Conservation (phyloP, 2,113 vertebrate genomes). For the Vidua chalybeata region DNA sequence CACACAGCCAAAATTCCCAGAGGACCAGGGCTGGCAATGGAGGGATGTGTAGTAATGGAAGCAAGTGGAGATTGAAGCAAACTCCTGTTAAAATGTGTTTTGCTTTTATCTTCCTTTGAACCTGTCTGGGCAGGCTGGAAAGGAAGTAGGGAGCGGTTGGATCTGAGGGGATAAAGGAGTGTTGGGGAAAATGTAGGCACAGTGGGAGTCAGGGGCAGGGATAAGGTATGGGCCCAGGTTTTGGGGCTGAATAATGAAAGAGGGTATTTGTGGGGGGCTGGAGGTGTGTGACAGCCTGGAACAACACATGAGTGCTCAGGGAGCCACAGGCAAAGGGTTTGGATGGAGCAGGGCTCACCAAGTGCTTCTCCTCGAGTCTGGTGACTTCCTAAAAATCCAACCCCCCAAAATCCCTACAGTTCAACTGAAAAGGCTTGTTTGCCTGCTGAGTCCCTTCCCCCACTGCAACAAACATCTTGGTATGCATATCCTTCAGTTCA, state of each 20-base stretch:
- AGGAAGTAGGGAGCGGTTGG: not conserved
- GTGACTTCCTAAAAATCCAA: not conserved
- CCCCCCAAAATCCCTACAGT: not conserved
- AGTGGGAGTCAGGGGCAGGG: not conserved
- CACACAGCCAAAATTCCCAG: not conserved
- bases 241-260: not conserved
- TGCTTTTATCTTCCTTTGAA: not conserved
- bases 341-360: not conserved
- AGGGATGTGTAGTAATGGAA: not conserved
- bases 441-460: not conserved
- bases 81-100: not conserved
- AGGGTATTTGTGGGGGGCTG: not conserved
- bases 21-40: fast-evolving
- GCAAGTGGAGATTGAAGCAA: not conserved
- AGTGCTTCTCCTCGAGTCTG: fast-evolving
- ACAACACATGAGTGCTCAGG: fast-evolving
- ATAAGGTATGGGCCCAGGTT: not conserved
- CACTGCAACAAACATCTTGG: not conserved
- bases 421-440: not conserved
- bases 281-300: not conserved
- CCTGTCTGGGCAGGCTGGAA: not conserved
- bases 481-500: not conserved
- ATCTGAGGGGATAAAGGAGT: not conserved
- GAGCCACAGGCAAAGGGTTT: fast-evolving
- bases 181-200: not conserved